Conservation (phyloP, 2,888 invertebrate genomes). For the Andrena minutula region DNA sequence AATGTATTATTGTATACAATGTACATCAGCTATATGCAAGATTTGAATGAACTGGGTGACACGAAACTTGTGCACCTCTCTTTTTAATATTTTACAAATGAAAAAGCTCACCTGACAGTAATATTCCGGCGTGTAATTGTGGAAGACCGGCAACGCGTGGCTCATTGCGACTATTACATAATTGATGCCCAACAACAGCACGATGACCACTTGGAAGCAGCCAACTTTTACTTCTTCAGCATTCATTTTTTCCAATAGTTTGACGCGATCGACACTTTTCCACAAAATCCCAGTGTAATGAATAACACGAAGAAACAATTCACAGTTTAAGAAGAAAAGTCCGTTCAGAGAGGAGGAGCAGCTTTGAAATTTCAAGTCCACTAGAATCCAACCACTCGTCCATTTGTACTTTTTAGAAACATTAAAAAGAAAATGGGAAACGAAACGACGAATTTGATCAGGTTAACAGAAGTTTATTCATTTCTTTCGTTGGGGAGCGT, state of each 20-base stretch:
- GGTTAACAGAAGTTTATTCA: background rate
- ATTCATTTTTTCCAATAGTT: slow-evolving; percentile 69
- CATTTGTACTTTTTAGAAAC: slow-evolving; percentile 2
- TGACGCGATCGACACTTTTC: background rate
- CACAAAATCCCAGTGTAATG: background rate
- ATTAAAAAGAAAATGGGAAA: too few relatives aligned
- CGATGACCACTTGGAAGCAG: slow-evolving; percentile 81
- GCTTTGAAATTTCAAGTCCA: slow-evolving; percentile 1
- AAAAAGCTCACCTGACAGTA: slow-evolving; percentile 80
- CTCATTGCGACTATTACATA: slow-evolving; percentile 84
- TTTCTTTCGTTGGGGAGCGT: background rate
- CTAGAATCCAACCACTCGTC: slow-evolving; percentile 6
- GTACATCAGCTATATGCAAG: background rate
- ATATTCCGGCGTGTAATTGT: slow-evolving; percentile 83
- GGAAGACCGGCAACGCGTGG: slow-evolving; percentile 83
- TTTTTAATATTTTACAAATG: background rate
- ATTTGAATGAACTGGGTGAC: background rate
- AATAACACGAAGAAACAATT: background rate
- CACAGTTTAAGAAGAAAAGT: background rate
- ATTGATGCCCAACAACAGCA: slow-evolving; percentile 81
- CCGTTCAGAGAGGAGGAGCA: background rate
- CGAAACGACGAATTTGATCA: background rate
- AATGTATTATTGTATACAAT: too few relatives aligned
- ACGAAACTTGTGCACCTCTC: background rate
- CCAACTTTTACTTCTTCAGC: slow-evolving; percentile 79